phyloP scores from a whole-genome alignment of 2,113 vertebrate species.

The Nyctibius bracteatus region DNA sequence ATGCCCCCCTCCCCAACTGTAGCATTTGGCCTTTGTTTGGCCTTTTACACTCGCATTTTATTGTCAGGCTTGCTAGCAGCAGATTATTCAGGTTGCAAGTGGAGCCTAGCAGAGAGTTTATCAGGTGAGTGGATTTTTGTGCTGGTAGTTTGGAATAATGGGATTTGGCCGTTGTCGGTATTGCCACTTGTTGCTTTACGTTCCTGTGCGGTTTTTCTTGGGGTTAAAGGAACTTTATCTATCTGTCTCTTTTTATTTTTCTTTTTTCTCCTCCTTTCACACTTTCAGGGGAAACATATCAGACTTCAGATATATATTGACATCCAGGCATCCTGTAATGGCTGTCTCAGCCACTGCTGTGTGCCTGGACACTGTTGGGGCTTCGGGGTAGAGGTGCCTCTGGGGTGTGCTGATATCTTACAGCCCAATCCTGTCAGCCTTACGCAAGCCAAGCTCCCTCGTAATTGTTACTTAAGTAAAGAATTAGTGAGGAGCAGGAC shows the following conservation, averaged over 20 bases:
- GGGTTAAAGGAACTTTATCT: background rate
- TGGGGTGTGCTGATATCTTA: background rate
- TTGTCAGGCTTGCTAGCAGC: slow-evolving; percentile 49
- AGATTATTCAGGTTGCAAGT: slow-evolving; percentile 11
- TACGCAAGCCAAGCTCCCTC: background rate
- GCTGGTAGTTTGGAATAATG: background rate
- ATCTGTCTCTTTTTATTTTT: background rate
- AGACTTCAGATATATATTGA: background rate
- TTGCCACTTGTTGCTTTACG: background rate
- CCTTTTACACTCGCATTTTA: slow-evolving; percentile 42
- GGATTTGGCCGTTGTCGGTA: background rate
- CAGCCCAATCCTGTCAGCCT: background rate
- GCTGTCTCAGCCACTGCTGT: background rate
- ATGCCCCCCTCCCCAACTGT: background rate
- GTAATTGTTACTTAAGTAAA: background rate
- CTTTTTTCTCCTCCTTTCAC: background rate
- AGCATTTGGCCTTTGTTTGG: background rate
- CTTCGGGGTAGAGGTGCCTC: background rate
- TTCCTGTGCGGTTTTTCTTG: background rate
- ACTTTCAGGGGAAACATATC: background rate
- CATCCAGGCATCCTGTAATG: background rate
- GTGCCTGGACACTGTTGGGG: background rate
- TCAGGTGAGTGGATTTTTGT: slow-evolving; percentile 26
- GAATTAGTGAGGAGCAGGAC: background rate
- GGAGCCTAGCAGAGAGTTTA: background rate